A percentile compares a stretch with the other conserved stretches of the same genome.
Conservation (phyloP, 2,113 vertebrate species). For the Marcusenius ussheri region DNA sequence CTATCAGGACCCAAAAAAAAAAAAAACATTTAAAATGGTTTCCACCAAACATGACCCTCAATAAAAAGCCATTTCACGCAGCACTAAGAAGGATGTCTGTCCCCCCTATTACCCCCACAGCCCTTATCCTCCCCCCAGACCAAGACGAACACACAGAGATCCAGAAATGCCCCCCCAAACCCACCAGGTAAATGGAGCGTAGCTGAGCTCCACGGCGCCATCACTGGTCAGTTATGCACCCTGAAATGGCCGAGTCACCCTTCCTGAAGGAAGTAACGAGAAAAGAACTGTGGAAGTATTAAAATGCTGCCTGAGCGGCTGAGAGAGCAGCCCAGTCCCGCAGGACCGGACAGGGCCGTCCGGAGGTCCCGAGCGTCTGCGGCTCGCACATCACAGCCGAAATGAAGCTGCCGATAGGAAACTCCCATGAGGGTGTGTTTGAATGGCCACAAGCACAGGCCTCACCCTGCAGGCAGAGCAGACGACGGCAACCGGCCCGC, state of each 20-base stretch:
- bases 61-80: neutral
- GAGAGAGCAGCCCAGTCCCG: conserved; percentile 59
- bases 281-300: conserved; percentile 47
- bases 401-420: conserved; percentile 52
- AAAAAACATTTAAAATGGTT: neutral
- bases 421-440: conserved; percentile 27
- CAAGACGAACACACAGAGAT: neutral
- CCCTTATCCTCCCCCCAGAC: neutral
- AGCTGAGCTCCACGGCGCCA: neutral
- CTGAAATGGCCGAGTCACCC: conserved; percentile 60
- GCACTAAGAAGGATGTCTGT: neutral
- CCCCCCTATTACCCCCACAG: neutral
- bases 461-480: conserved; percentile 9
- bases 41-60: neutral
- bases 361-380: conserved; percentile 50
- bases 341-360: conserved; percentile 53
- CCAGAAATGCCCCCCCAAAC: neutral
- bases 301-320: conserved; percentile 55
- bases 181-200: neutral
- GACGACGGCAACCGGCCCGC: conserved; percentile 24
- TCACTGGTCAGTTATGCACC: conserved; percentile 25
- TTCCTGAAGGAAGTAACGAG: conserved; percentile 69
- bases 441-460: conserved; percentile 7
- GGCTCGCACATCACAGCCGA: conserved; percentile 51
- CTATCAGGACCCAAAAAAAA: neutral